Evolutionary conservation across 2,888 invertebrate genomes (phyloP), one percentile per base, ranked within the genome.

Genomic region (Drosophila dives): DNA sequence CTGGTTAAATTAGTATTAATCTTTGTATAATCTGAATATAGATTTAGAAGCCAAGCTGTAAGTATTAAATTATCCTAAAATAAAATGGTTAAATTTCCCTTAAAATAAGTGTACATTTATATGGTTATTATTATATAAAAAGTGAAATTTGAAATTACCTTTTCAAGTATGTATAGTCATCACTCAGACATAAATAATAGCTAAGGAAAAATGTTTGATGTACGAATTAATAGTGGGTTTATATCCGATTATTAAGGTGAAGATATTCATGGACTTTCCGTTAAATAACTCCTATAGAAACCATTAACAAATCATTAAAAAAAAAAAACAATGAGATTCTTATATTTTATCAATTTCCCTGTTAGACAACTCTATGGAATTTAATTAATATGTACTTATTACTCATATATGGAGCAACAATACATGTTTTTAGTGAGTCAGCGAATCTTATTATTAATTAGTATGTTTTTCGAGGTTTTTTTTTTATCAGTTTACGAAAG

Each of bases 51-150:
- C n/a, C n/a, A n/a, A 40, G 4, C 10, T n/a, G 4, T 5, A n/a
- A n/a, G 11, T 11, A n/a, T 36, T 17, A 17, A 3, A 7, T 7
- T 36, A 2, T 36, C 15, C 10, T 15, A 45, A 20, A 45, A 2
- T 12, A 20, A 20, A 12, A 45, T 20, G 12, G 12, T 20, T 15
- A 20, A 45, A 45, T 7, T 3, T 20, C 7, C 12, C 0, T 15
- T 45, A 15, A 5, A 23, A 45, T 1, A 17, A 0, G 3, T 36
- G 17, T 36, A 7, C 0, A 1, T 0, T 38, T 8, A 3, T 8
- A 23, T 11, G 0, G 10, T 10, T n/a, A 7, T 20, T 45, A 12
- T 7, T 45, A 20, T 12, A 3, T 20, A 1, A 17, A 38, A 8
- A 17, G 38, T 17, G 3, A 17, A 10, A 17, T 10, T 0, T 10